Evolutionary conservation across 2,113 vertebrate species (phyloP), one percentile per base, ranked within the genome.

Genomic region (Catharus minimus): DNA sequence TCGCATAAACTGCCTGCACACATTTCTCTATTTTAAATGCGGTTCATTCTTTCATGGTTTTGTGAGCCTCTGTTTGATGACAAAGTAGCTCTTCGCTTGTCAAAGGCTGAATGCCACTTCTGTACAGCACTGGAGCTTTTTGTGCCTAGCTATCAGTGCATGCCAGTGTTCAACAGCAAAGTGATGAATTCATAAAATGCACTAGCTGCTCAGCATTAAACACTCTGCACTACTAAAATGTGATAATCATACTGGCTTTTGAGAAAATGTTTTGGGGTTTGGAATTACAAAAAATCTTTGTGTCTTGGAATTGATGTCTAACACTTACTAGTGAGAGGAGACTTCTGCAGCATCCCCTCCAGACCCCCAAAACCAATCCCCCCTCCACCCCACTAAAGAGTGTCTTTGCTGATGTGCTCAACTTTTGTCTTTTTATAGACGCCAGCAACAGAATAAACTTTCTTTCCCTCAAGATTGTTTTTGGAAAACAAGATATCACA

Each of bases 61-160:
- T 96, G 90, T 93, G 95, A 95, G 93, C 83, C 92, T 89, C 77
- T 89, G 93, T 91, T 95, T 94, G 92, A 95, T 96, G 93, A 94
- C 95, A 94, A 95, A 92, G 92, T 95, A 95, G 95, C 93, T 95
- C 95, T 87, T 93, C 30, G 58, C 89, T 89, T 92, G 93, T 96
- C 95, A 93, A 89, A 94, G 92, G 93, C 95, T 94, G 94, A 95
- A 95, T 95, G 93, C 95, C 95, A 95, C 95, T 92, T 95, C 93
- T 95, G 93, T 95, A 90, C 86, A 69, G 86, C 9, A 44, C 93
- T 90, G 83, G 92, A 89, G 93, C 89, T 95, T 90, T 94, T 93
- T 95, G 88, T 95, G 93, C 83, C 88, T 95, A 62, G 90, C 94
- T 95, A 96, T 95, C 95, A 94, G 95, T 94, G 93, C 93, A 82